Percentiles rank a stretch among this genome's conserved stretches.
Evolutionary conservation across 2,888 invertebrate genomes (phyloP).

Genomic region (Ormyrus rosae): DNA sequence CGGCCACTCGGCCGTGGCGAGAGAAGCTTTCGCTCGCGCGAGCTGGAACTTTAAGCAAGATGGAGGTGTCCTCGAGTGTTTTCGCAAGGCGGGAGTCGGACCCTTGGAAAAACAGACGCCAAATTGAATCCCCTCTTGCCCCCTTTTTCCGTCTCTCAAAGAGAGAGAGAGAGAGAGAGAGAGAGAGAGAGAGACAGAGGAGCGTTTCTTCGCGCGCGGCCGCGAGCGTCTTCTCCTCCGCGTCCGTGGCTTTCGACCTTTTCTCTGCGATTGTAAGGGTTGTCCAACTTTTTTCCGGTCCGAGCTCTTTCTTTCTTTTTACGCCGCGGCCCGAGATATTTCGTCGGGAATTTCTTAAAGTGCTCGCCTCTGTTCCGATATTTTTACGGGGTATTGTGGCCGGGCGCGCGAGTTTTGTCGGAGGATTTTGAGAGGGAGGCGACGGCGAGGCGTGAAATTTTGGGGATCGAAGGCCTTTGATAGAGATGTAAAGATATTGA

Average conservation of each 20-base stretch:
- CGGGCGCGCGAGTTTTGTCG: background rate
- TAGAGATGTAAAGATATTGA: no score
- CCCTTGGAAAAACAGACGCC: conserved; percentile 75
- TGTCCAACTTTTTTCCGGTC: conserved; percentile 32
- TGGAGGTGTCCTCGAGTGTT: conserved; percentile 75
- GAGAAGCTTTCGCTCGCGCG: conserved; percentile 37
- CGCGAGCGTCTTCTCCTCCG: background rate
- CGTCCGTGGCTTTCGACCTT: conserved; percentile 34
- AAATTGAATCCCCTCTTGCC: conserved; percentile 72
- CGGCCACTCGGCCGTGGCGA: conserved; percentile 4
- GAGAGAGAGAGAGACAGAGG: background rate
- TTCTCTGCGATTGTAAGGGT: conserved; percentile 47
- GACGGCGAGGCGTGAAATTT: no score
- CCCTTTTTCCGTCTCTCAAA: conserved; percentile 54
- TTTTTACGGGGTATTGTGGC: conserved; percentile 45
- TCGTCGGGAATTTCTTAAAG: conserved; percentile 29
- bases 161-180: conserved; percentile 35
- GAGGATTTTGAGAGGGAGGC: background rate
- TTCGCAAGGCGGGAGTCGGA: conserved; percentile 75
- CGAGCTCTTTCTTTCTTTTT: conserved; percentile 20
- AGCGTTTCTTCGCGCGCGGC: conserved; percentile 31
- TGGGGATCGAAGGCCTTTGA: no score
- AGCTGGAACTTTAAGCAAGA: conserved; percentile 62
- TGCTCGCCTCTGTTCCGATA: conserved; percentile 24
- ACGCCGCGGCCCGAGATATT: conserved; percentile 8